These are phyloP conservation scores for Odocoileus hemionus DNA, from an alignment of 2,113 vertebrate species.

Conservation along the genomic window DNA sequence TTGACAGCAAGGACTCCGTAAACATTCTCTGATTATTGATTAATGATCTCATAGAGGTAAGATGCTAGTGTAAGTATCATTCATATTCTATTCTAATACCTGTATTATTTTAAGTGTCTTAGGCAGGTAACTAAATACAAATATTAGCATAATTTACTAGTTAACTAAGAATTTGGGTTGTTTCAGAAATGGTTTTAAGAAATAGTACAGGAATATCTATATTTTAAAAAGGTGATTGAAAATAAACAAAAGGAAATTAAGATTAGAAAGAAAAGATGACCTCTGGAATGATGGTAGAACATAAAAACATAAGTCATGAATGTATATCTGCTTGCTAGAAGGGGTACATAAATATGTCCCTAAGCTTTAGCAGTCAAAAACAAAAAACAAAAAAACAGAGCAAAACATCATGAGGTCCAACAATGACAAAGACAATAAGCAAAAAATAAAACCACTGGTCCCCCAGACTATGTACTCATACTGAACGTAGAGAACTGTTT, in stretches of 20 bases:
- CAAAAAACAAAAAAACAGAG: neutral
- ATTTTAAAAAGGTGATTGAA: constrained; percentile 16
- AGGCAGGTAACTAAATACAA: neutral
- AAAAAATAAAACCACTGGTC: neutral
- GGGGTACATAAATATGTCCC: neutral
- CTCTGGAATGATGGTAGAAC: neutral
- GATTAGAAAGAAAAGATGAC: neutral
- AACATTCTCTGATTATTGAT: neutral
- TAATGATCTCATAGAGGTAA: neutral
- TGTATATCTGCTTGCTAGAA: neutral
- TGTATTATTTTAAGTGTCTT: neutral
- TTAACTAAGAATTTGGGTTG: constrained; percentile 8
- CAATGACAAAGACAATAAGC: neutral
- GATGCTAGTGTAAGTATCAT: neutral
- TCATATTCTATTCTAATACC: neutral
- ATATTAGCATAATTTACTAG: neutral
- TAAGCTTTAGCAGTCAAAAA: neutral
- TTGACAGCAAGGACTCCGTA: neutral
- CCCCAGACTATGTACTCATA: neutral
- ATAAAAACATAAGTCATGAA: neutral
- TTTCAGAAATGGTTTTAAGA: constrained; percentile 21
- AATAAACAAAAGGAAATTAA: neutral
- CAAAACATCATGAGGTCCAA: neutral
- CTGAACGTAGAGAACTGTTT: neutral
- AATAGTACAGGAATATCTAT: neutral